Evolutionary conservation across 2,888 invertebrate genomes (phyloP), one percentile per base, ranked within the genome.

Genomic region (Hemithea aestivaria): DNA sequence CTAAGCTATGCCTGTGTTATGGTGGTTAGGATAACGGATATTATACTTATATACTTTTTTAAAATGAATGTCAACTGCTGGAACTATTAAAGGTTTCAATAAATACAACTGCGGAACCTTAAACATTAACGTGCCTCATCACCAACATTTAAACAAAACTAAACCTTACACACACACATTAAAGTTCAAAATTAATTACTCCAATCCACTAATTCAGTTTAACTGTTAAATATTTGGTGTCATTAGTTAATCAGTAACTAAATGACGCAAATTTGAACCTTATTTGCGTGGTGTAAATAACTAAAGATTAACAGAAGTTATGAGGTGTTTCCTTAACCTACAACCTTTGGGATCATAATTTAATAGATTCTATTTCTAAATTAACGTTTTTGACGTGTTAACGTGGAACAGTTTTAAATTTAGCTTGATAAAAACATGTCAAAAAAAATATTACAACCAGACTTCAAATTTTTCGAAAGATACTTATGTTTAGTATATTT

Each of bases 141-240:
- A 20, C 24, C 27, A 11, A 22, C 29, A 49, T 47, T 49, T 42
- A 21, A 4, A 4, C 3, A 16, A 16, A 16, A 16, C 16, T 16
- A 10, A 48, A 53, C 47, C 53, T 53, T 42, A 32, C 37, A 8
- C 39, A 38, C 30, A 54, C 35, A 25, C 1, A 6, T 33, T 53
- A 65, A 26, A 51, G 55, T 53, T 38, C 40, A 64, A 54, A 53
- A 57, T 67, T 20, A 30, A 43, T 48, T 42, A 35, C n/a, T 26
- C 33, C 33, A 16, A 33, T 41, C 41, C 10, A 42, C 28, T 29
- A 41, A 29, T 34, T 22, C 2, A 16, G 2, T 16, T 2, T n/a
- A n/a, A n/a, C 26, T 44, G 33, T 57, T 64, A 73, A 78, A 78
- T 75, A 74, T 78, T 78, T 73, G 66, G 64, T 65, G 58, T 80